Conservation (phyloP, 2,888 invertebrate genomes). For the Drosophila pseudotakahashii region DNA sequence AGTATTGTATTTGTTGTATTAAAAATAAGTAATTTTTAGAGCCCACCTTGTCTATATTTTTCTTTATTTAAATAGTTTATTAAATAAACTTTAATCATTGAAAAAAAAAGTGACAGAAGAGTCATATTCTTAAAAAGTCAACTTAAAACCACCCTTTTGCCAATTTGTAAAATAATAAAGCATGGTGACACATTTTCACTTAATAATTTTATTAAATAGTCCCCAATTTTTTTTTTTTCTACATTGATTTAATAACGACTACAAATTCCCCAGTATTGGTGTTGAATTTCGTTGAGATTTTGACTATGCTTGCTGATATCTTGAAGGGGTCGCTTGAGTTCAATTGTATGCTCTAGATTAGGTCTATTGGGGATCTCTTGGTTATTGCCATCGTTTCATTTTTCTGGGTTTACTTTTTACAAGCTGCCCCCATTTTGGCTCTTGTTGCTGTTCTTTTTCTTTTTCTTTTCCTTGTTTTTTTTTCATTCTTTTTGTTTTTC, state of each 20-base stretch:
- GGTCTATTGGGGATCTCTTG: constrained; percentile 29
- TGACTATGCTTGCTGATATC: constrained; percentile 32
- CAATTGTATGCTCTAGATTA: constrained; percentile 26
- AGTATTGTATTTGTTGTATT: no score
- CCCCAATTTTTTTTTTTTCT: constrained; percentile 40
- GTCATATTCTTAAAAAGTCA: background rate
- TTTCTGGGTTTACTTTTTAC: constrained; percentile 36
- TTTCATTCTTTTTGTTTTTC: constrained; percentile 14
- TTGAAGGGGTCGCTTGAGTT: constrained; percentile 25
- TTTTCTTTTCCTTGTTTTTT: background rate
- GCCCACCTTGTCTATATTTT: no score
- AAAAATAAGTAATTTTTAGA: no score
- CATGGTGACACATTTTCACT: constrained; percentile 14
- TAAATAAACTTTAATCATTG: no score
- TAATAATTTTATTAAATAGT: constrained; percentile 56
- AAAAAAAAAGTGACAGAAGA: no score
- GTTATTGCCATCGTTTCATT: constrained; percentile 34
- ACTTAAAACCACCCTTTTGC: background rate
- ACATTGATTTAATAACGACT: constrained; percentile 45
- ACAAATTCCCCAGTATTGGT: constrained; percentile 40
- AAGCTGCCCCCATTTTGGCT: constrained; percentile 40
- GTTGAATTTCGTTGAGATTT: constrained; percentile 30
- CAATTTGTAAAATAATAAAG: background rate
- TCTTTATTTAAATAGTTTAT: no score
- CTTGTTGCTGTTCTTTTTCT: constrained; percentile 37